Evolutionary conservation across 2,888 invertebrate genomes (phyloP).

Genomic region (Drosophila longiperda): DNA sequence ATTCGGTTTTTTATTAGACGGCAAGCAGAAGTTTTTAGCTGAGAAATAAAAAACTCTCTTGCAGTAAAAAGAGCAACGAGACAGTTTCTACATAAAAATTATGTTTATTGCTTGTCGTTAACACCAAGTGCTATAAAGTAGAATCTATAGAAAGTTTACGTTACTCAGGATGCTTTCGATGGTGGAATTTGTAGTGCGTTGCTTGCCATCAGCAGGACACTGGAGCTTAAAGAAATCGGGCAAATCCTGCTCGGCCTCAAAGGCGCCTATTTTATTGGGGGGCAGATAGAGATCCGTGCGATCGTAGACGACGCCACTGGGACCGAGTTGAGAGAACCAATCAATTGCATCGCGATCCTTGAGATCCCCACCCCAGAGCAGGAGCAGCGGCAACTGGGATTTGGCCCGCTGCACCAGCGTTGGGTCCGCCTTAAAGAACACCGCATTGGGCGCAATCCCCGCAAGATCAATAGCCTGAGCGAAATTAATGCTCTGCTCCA

Average conservation of each 20-base stretch:
- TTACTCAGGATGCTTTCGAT: slow-evolving; percentile 78
- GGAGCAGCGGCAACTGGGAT: slow-evolving; percentile 92
- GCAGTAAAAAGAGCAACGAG: slow-evolving; percentile 15
- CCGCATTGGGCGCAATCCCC: slow-evolving; percentile 96
- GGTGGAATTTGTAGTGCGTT: slow-evolving; percentile 61
- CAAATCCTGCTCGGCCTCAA: slow-evolving; percentile 72
- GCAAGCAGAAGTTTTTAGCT: neutral
- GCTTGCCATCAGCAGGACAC: slow-evolving; percentile 53
- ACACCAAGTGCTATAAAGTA: slow-evolving; percentile 18
- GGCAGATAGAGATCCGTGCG: slow-evolving; percentile 88
- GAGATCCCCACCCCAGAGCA: slow-evolving; percentile 98
- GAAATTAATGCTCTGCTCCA: slow-evolving; percentile 92
- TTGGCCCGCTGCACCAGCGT: slow-evolving; percentile 89
- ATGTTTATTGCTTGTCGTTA: slow-evolving; percentile 58
- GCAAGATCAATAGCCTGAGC: slow-evolving; percentile 92
- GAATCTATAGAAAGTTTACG: slow-evolving; percentile 65
- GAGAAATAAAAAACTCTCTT: neutral
- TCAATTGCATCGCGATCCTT: slow-evolving; percentile 93
- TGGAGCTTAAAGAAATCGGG: slow-evolving; percentile 80
- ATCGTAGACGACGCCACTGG: slow-evolving; percentile 98
- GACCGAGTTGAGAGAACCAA: slow-evolving; percentile 92
- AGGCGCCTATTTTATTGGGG: slow-evolving; percentile 63
- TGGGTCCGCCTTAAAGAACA: slow-evolving; percentile 93
- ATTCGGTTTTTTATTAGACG: slow-evolving; percentile 23
- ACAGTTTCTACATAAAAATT: neutral